Conservation (phyloP, 1,140 invertebrate genomes). For the Drosophila jambulina region DNA sequence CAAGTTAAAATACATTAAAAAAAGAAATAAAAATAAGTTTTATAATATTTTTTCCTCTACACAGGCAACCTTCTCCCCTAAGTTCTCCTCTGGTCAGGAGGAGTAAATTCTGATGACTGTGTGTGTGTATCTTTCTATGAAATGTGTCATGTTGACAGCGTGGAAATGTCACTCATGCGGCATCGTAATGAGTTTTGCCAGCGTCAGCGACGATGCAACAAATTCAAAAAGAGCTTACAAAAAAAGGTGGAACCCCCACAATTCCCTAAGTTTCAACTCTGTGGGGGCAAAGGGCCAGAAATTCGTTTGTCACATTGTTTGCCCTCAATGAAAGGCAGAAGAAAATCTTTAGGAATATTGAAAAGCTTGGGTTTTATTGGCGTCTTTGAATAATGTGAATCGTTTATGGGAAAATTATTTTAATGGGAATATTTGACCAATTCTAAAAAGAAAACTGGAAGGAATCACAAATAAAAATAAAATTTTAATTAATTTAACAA, state of each 20-base stretch:
- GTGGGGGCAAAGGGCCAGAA: too few relatives aligned
- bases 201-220: conserved; percentile 37
- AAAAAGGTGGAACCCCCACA: neutral
- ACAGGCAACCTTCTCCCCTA: neutral
- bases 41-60: neutral
- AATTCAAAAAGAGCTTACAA: conserved; percentile 8
- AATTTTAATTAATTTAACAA: neutral
- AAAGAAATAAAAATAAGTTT: neutral
- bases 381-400: neutral
- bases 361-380: neutral
- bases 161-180: conserved; percentile 80
- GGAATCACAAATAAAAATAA: neutral
- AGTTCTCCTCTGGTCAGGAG: conserved; percentile 2
- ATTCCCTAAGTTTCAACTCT: neutral
- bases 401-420: neutral
- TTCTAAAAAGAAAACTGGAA: neutral
- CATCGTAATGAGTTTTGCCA: conserved; percentile 79
- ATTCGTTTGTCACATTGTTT: too few relatives aligned
- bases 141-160: conserved; percentile 82
- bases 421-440: neutral
- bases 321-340: neutral
- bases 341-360: conserved; percentile 12
- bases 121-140: conserved; percentile 59
- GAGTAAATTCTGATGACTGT: neutral
- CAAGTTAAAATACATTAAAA: too few relatives aligned